These are phyloP conservation scores for Rhaphigaster nebulosa DNA, from an alignment of 2,888 invertebrate species.

Conservation along the genomic window DNA sequence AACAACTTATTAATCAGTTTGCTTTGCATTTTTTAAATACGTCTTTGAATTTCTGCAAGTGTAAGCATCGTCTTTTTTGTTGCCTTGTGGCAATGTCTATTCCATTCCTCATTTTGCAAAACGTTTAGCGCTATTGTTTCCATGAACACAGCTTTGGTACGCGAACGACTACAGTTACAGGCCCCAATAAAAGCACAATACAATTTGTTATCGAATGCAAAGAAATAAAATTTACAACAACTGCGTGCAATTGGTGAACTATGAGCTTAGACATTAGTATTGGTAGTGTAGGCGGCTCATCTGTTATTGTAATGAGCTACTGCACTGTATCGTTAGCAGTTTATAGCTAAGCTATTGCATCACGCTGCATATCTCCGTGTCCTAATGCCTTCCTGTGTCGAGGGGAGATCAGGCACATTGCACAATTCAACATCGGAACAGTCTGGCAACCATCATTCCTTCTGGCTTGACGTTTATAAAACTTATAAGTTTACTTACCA, in stretches of 20 bases:
- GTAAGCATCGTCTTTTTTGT: too few relatives aligned
- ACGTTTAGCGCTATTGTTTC: too few relatives aligned
- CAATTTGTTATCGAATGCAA: not conserved
- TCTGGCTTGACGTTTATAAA: too few relatives aligned
- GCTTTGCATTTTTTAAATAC: too few relatives aligned
- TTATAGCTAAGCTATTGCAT: not conserved
- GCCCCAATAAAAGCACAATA: not conserved
- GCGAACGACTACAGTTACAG: not conserved
- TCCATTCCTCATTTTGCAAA: too few relatives aligned
- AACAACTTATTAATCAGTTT: not conserved
- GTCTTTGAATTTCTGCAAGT: too few relatives aligned
- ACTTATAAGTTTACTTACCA: not conserved
- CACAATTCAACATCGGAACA: not conserved
- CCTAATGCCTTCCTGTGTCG: slow-evolving; percentile 23
- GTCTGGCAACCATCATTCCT: not conserved
- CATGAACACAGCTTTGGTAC: not conserved
- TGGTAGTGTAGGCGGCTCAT: not conserved
- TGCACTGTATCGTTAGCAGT: slow-evolving; percentile 30
- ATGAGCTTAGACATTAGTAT: not conserved
- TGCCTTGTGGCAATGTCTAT: too few relatives aligned
- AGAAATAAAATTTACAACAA: not conserved
- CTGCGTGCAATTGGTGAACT: not conserved
- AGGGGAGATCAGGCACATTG: not conserved
- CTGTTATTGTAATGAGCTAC: slow-evolving; percentile 20
- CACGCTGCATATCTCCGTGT: not conserved